Base-by-base conservation (phyloP, 2,797 vertebrate genomes). In the Peromyscus attwateri region DNA sequence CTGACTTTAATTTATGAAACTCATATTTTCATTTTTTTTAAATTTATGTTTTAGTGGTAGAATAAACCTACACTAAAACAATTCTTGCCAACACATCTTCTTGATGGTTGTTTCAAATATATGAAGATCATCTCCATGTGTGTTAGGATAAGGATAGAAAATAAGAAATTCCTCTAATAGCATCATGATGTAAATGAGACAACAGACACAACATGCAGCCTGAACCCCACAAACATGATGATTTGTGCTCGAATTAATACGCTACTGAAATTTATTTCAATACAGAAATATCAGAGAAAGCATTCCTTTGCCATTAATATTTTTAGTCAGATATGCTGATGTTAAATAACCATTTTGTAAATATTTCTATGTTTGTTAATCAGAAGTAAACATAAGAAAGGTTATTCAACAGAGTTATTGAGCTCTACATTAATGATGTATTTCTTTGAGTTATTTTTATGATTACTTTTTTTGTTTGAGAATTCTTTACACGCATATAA, bases 281-380 rank as follows among this genome's bases (percentile, higher is more conserved):
- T 81, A 64, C 6, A 66, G 13, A 80, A 91, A 70, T 40, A 71
- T 17, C 19, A 62, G 16, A 88, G 10, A 91, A 75, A 75, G 2
- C 23, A 68, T n/a, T 55, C 29, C 7, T 68, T 94, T 79, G 21
- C 5, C 34, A 71, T 43, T 89, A 80, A 49, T 10, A 49, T 11
- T 90, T 89, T 84, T 70, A 87, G 62, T 80, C 19, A 94, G 87
- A 83, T 2, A 83, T 9, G 13, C 3, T 75, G 46, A 79, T 75
- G 40, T 55, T 94, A 87, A 80, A 52, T 64, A 31, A 85, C 8
- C 43, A 43, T 76, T 84, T 94, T 52, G 77, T 29, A 91, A 90
- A 79, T 40, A 77, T 66, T n/a, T 85, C 40, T 37, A 52, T 52
- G 4, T 8, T 16, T 68, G 2, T 66, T 84, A 84, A 3, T 60